These are phyloP conservation scores for Spea bombifrons DNA, from an alignment of 2,113 vertebrate genomes.

Conservation along the genomic window DNA sequence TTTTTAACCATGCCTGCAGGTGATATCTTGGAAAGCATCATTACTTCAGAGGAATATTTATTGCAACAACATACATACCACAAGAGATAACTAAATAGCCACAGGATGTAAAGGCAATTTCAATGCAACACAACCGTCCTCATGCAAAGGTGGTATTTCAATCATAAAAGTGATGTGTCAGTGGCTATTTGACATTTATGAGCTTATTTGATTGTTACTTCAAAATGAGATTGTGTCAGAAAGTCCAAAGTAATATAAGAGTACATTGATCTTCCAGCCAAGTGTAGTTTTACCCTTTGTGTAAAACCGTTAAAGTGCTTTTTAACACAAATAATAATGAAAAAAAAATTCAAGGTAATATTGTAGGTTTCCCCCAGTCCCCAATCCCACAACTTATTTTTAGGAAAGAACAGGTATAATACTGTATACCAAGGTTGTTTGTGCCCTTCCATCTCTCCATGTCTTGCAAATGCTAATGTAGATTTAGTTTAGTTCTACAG, in stretches of 20 bases:
- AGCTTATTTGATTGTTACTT: constrained; percentile 25
- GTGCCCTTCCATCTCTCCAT: not conserved
- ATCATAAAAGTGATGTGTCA: constrained; percentile 40
- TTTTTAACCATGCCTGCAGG: constrained; percentile 35
- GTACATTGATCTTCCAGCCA: not conserved
- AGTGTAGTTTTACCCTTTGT: constrained; percentile 4
- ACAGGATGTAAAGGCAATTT: constrained; percentile 40
- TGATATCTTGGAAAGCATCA: constrained; percentile 26
- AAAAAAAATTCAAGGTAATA: constrained; percentile 1
- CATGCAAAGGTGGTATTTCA: constrained; percentile 45
- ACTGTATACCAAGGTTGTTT: not conserved
- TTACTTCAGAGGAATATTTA: constrained; percentile 36
- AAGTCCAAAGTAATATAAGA: constrained; percentile 19
- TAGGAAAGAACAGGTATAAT: not conserved
- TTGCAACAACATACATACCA: constrained; percentile 24
- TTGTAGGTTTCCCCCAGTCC: not conserved
- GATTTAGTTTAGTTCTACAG: not conserved
- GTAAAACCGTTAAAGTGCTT: not conserved
- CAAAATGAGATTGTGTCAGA: constrained; percentile 41
- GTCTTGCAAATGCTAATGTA: not conserved
- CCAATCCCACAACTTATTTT: not conserved
- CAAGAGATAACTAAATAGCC: constrained; percentile 30
- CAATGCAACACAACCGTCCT: constrained; percentile 23
- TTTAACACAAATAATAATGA: not conserved
- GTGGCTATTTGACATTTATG: constrained; percentile 41